These are phyloP conservation scores for Flabesymbios commensalis DNA, from an alignment of 2,888 invertebrate genomes.

Conservation along the genomic window DNA sequence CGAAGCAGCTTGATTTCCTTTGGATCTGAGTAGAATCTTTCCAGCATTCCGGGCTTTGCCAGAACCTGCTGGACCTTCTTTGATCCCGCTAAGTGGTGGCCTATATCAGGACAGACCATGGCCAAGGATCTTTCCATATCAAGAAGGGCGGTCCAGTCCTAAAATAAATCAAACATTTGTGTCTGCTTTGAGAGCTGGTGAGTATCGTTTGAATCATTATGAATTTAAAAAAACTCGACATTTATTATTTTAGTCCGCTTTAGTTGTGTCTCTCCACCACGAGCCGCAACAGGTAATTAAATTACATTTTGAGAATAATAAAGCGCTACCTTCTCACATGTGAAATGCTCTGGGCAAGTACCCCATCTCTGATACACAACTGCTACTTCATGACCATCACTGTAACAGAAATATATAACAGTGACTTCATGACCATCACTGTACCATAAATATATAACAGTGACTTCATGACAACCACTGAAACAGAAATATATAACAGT, in stretches of 20 bases:
- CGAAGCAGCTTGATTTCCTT: conserved; percentile 8
- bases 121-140: conserved; percentile 85
- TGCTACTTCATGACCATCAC: conserved; percentile 73
- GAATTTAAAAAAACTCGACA: too few species aligned
- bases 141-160: conserved; percentile 85
- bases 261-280: too few species aligned
- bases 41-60: conserved; percentile 20
- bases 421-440: conserved; percentile 73
- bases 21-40: conserved; percentile 15
- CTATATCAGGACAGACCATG: conserved; percentile 92
- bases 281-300: too few species aligned
- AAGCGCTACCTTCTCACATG: conserved; percentile 21
- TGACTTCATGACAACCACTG: conserved; percentile 72
- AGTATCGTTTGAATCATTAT: too few species aligned
- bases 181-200: too few species aligned
- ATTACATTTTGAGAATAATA: too few species aligned
- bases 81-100: conserved; percentile 79
- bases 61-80: conserved; percentile 92
- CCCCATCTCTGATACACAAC: conserved; percentile 92
- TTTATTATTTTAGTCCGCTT: too few species aligned
- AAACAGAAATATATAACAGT: conserved; percentile 85
- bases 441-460: conserved; percentile 82
- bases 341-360: conserved; percentile 78
- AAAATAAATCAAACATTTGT: too few species aligned
- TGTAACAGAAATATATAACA: conserved; percentile 80